Evolutionary conservation across 2,888 invertebrate genomes (phyloP), one percentile per base, ranked within the genome.

Genomic region (Eumacrocentrus americanus): DNA sequence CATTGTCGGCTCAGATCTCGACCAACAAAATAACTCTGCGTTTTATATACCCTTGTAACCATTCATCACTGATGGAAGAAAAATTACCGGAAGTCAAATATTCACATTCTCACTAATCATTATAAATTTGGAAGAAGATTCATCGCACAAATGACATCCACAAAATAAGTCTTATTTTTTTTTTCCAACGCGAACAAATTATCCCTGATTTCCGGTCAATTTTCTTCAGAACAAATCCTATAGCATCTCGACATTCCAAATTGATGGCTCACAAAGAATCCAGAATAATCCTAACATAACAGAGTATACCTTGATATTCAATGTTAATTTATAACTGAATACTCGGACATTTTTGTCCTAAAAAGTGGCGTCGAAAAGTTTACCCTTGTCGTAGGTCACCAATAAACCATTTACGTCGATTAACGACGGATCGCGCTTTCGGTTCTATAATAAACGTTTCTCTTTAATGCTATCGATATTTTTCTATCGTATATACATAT

Each of bases 201-300:
- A 64, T 66, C 67, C 67, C 67, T 67, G 67, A 66, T 67, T 67
- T 52, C 66, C 66, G 67, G 63, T 63, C 50, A 58, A 63, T 63
- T 64, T 60, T 34, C 23, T 61, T 59, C 58, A 50, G n/a, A 60
- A 58, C 42, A 58, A 58, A 38, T 56, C 44, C 46, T 35, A 46
- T 14, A 40, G 52, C n/a, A n/a, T n/a, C n/a, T 55, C 46, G 47
- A 60, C 53, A 56, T 51, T 37, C 35, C 42, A 60, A 58, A 23
- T 14, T 51, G 42, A 61, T 54, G 25, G 44, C 25, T 51, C 46
- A 42, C 14, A 51, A 62, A 50, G 18, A 14, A 51, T 44, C 16
- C n/a, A 51, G 29, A 38, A 23, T 50, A 7, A 50, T 34, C 20
- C 14, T n/a, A 54, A 54, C 42, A 44, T 29, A 54, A 44, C 23